Percentiles rank a stretch among this genome's conserved stretches.
These are phyloP conservation scores for Anguilla pacifica DNA, from an alignment of 2,797 vertebrate genomes.

Conservation along the genomic window DNA sequence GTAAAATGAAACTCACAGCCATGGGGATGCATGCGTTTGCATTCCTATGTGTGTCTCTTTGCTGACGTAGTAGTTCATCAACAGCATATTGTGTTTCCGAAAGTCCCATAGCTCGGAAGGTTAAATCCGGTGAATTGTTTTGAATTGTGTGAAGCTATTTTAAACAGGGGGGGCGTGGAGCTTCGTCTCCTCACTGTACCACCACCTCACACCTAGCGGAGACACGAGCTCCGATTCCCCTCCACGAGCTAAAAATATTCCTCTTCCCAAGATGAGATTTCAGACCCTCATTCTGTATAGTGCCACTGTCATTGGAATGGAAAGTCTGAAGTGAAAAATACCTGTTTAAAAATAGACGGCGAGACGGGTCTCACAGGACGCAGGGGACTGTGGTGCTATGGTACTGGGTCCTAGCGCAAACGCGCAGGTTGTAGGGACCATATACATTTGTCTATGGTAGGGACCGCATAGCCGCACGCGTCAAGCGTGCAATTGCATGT, in stretches of 20 bases:
- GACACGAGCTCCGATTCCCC: constrained; percentile 36
- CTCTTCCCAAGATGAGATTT: constrained; percentile 49
- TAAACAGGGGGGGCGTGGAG: constrained; percentile 11
- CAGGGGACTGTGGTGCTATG: background rate
- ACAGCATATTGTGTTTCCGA: background rate
- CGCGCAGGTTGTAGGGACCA: background rate
- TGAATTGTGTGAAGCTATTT: constrained; percentile 23
- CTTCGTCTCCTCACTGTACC: constrained; percentile 6
- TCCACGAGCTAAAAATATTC: constrained; percentile 57
- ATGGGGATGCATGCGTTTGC: background rate
- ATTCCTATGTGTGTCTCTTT: background rate
- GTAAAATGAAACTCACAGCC: background rate
- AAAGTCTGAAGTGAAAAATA: constrained; percentile 68
- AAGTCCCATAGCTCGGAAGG: background rate
- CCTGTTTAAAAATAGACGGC: constrained; percentile 67
- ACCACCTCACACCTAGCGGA: constrained; percentile 29
- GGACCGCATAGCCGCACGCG: no score
- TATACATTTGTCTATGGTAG: no score
- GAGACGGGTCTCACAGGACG: constrained; percentile 1
- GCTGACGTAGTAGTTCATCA: background rate
- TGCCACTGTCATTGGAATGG: constrained; percentile 55
- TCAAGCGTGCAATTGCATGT: no score
- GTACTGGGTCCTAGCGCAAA: constrained; percentile 31
- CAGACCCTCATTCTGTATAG: constrained; percentile 52
- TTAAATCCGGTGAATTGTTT: constrained; percentile 15